These are phyloP conservation scores for Sitophilus oryzae DNA, from an alignment of 1,140 invertebrate species.

Conservation along the genomic window DNA sequence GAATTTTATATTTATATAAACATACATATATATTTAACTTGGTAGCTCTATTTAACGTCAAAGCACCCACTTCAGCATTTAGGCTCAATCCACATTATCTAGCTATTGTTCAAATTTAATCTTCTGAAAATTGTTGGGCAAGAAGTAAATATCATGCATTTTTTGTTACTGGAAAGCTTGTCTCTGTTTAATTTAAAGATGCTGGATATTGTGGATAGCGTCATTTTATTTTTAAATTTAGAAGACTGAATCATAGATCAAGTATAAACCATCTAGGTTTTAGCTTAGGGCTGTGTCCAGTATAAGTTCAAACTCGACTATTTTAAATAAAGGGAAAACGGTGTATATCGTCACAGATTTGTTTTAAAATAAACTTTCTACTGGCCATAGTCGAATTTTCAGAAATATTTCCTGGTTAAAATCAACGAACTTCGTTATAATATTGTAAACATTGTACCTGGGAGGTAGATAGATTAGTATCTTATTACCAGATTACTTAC, in stretches of 20 bases:
- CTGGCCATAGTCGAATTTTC: neutral
- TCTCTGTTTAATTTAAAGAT: too few relatives aligned
- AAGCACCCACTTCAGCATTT: constrained; percentile 19
- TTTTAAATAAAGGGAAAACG: neutral
- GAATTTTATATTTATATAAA: constrained; percentile 13
- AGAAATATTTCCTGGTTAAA: constrained; percentile 5
- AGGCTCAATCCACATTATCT: neutral
- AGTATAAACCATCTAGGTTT: too few relatives aligned
- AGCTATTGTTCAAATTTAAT: too few relatives aligned
- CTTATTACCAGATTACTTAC: neutral
- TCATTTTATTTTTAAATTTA: too few relatives aligned
- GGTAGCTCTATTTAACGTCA: constrained; percentile 11
- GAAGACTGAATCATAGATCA: neutral
- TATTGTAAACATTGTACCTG: constrained; percentile 2
- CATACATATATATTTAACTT: constrained; percentile 4
- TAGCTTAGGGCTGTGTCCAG: neutral
- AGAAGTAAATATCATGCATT: neutral
- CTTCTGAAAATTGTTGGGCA: constrained; percentile 3
- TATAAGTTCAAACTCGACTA: neutral
- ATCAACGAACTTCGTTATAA: constrained; percentile 12
- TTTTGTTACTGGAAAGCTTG: too few relatives aligned
- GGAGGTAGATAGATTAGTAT: neutral
- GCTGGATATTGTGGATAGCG: too few relatives aligned
- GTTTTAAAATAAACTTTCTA: neutral
- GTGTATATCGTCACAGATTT: neutral